phyloP scores from a whole-genome alignment of 2,797 vertebrate genomes.

The Jordanella pulchra region DNA sequence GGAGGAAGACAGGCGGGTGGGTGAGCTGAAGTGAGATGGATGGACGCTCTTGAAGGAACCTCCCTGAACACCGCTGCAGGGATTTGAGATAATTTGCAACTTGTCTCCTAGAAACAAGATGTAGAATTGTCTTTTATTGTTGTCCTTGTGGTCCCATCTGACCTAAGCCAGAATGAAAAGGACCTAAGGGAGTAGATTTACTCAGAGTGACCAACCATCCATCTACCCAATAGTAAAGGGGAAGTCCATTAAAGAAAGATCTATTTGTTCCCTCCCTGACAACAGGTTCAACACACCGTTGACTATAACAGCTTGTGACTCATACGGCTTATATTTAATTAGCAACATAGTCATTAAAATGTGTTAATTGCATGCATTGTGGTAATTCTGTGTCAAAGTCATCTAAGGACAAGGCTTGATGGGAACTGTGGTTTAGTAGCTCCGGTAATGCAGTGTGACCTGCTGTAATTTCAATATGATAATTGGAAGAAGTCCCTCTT shows the following conservation, averaged over 20 bases:
- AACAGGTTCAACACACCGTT: conserved; percentile 43
- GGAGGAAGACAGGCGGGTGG: conserved; percentile 28
- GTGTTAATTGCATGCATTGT: conserved; percentile 72
- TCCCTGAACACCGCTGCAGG: conserved; percentile 44
- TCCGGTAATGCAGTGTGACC: conserved; percentile 65
- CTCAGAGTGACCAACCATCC: conserved; percentile 14
- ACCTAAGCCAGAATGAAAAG: conserved; percentile 41
- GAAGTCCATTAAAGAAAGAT: conserved; percentile 3
- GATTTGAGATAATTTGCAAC: conserved; percentile 63
- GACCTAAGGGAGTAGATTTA: conserved; percentile 29
- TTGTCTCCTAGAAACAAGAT: conserved; percentile 66
- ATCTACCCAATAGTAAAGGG: not conserved
- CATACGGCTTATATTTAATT: conserved; percentile 68
- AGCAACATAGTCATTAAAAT: conserved; percentile 70
- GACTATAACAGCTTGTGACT: conserved; percentile 48
- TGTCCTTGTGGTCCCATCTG: conserved; percentile 54
- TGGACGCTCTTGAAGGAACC: conserved; percentile 51
- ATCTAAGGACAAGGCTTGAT: conserved; percentile 63
- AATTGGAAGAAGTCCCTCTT: conserved; percentile 64
- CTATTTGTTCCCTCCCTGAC: not conserved
- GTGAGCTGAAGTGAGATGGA: conserved; percentile 64
- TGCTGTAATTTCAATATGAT: conserved; percentile 67
- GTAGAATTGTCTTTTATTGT: conserved; percentile 59
- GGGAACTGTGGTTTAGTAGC: conserved; percentile 41
- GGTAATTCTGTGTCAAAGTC: conserved; percentile 67